Evolutionary conservation across 2,888 invertebrate genomes (phyloP).

Genomic region (Therioaphis trifolii): DNA sequence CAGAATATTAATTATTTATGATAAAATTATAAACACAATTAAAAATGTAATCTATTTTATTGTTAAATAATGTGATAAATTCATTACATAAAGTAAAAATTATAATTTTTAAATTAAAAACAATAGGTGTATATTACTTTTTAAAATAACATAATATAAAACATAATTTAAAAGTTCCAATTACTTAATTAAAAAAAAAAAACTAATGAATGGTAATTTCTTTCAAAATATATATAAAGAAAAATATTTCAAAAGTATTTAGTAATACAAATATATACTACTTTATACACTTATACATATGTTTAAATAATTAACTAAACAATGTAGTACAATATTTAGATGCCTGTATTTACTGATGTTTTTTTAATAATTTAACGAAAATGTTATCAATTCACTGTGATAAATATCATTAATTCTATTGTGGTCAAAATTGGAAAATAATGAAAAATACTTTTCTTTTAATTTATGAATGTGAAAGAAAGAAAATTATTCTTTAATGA

Average conservation of each 20-base stretch:
- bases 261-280: slow-evolving; percentile 1
- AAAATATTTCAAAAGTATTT: slow-evolving; percentile 21
- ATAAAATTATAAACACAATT: slow-evolving; percentile 15
- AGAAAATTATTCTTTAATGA: neutral
- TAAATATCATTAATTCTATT: too few species aligned
- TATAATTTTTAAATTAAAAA: neutral
- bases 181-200: slow-evolving; percentile 35
- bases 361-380: neutral
- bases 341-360: slow-evolving; percentile 40
- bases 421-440: too few species aligned
- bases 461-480: slow-evolving; percentile 4
- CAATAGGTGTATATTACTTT: neutral
- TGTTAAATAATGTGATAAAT: too few species aligned
- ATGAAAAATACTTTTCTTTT: neutral
- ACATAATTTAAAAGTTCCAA: neutral
- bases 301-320: slow-evolving; percentile 14
- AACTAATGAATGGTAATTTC: neutral
- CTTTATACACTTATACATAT: slow-evolving; percentile 20
- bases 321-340: slow-evolving; percentile 10
- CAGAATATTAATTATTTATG: slow-evolving; percentile 4
- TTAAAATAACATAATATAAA: neutral
- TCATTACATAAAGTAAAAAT: neutral
- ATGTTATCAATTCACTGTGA: too few species aligned
- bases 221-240: slow-evolving; percentile 42
- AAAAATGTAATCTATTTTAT: too few species aligned